phyloP scores from a whole-genome alignment of 2,113 vertebrate species.

The Hylia prasina region DNA sequence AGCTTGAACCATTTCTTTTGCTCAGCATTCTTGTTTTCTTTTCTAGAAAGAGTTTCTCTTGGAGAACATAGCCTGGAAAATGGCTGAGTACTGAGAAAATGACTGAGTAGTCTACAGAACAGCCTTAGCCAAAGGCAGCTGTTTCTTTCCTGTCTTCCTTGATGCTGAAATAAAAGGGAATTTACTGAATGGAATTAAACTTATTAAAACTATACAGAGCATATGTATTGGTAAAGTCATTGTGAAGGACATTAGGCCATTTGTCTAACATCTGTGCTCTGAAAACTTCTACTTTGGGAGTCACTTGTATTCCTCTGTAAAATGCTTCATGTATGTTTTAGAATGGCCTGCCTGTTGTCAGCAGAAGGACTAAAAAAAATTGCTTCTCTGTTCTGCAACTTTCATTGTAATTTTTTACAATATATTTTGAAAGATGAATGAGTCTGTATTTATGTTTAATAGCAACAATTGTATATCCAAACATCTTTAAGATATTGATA shows the following conservation, averaged over 20 bases:
- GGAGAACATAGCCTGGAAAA: neutral
- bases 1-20: neutral
- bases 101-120: neutral
- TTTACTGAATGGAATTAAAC: neutral
- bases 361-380: neutral
- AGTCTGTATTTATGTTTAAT: neutral
- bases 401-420: neutral
- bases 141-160: neutral
- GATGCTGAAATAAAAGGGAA: neutral
- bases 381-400: neutral
- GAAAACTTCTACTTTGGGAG: neutral
- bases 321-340: neutral
- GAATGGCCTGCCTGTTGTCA: neutral
- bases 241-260: neutral
- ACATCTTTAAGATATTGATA: neutral
- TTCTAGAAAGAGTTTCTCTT: neutral
- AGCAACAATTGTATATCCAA: neutral
- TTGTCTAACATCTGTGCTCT: neutral
- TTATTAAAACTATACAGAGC: neutral
- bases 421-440: neutral
- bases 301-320: neutral
- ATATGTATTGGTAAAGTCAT: neutral
- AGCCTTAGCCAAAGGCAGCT: neutral
- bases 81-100: neutral
- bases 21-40: neutral